Evolutionary conservation across 2,888 invertebrate genomes (phyloP), one percentile per base, ranked within the genome.

Genomic region (Cephus runcator): DNA sequence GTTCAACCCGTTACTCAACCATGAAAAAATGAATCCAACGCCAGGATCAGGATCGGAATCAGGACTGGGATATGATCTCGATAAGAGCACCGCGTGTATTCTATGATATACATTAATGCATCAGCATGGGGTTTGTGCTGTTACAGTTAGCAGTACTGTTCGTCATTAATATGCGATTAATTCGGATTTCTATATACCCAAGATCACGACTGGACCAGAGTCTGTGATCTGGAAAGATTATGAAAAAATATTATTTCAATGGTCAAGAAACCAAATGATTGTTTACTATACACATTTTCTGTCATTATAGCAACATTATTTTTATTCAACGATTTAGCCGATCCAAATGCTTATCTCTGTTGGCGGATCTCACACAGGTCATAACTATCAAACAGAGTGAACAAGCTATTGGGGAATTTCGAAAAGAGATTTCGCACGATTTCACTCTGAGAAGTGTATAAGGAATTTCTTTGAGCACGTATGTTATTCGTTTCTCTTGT

Each of bases 101-200:
- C 82, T 78, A 83, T 86, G 84, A 86, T 88, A 87, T 86, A 84
- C 87, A 86, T 88, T 85, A 87, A 88, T 89, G 87, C 87, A 88
- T 85, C 83, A 83, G 79, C 82, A 81, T 80, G 83, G 80, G 40
- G 80, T 83, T 81, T 77, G 81, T 82, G 84, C 85, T 83, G 81
- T 85, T 87, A 86, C 86, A 81, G 85, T 82, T 85, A 83, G 82
- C 79, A 81, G 82, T 85, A 86, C 85, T 84, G 85, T 85, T 86
- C 73, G 78, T 79, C 85, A 87, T 88, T 86, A 88, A 88, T 88
- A 87, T 87, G 84, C 86, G 86, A 82, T 82, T 79, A 80, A 79
- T 77, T 71, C 33, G 71, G 23, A 56, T 56, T 23, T 56, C 23
- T 56, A 56, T 56, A 2, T 23, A 23, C 6, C 23, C 56, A 56